phyloP scores from a whole-genome alignment of 2,797 vertebrate genomes.

The Trichosurus vulpecula region DNA sequence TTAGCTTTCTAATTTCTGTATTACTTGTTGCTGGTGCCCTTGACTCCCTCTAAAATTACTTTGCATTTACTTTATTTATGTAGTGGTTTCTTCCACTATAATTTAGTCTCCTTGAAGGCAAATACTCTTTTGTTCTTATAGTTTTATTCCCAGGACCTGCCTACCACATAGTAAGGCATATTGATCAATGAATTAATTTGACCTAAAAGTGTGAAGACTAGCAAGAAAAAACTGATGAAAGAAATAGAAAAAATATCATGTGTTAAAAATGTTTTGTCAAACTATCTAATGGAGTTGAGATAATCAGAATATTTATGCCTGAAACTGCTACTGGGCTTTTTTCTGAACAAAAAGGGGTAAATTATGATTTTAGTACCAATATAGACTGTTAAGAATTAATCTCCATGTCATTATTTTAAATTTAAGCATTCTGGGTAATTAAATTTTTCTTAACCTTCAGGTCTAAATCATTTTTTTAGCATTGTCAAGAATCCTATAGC shows the following conservation, averaged over 20 bases:
- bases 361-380: background rate
- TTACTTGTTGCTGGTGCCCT: background rate
- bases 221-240: background rate
- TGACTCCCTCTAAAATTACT: background rate
- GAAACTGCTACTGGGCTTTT: background rate
- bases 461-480: background rate
- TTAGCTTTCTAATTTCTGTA: background rate
- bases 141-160: background rate
- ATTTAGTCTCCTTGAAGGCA: background rate
- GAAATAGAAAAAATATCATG: background rate
- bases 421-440: background rate
- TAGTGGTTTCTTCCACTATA: background rate
- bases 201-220: background rate
- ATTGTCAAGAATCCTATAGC: conserved; percentile 1
- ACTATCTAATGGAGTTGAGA: background rate
- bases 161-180: background rate
- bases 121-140: background rate
- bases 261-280: background rate
- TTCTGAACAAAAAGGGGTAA: background rate
- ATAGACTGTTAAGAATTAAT: background rate
- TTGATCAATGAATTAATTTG: background rate
- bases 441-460: background rate
- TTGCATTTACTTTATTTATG: background rate
- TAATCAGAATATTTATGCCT: background rate
- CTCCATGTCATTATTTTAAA: conserved; percentile 4